Conservation (phyloP, 2,888 invertebrate genomes). For the Agrilus mali region DNA sequence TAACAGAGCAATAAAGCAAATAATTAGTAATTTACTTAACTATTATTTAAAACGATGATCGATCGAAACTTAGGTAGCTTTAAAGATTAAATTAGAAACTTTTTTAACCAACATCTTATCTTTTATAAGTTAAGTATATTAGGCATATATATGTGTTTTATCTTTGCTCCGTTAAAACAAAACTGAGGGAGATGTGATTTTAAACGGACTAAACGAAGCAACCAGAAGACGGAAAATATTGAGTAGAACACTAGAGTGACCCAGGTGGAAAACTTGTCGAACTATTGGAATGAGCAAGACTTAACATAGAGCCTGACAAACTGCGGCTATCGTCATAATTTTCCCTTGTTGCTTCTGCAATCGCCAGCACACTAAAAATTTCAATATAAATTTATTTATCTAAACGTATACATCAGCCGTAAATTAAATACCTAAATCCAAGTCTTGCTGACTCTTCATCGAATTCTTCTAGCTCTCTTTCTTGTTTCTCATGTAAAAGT, state of each 20-base stretch:
- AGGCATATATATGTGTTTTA: too few relatives aligned
- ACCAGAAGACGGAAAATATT: background rate
- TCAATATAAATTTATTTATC: background rate
- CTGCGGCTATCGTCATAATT: constrained; percentile 85
- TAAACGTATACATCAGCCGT: background rate
- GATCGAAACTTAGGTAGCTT: too few relatives aligned
- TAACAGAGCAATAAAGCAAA: too few relatives aligned
- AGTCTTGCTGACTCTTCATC: constrained; percentile 88
- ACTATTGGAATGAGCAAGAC: constrained; percentile 90
- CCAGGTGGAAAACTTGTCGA: constrained; percentile 80
- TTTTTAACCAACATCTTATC: too few relatives aligned
- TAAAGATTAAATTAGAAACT: too few relatives aligned
- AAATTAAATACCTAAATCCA: constrained; percentile 69
- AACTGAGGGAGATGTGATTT: too few relatives aligned
- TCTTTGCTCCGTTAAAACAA: too few relatives aligned
- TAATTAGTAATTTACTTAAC: too few relatives aligned
- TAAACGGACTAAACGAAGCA: too few relatives aligned
- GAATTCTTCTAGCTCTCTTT: constrained; percentile 82
- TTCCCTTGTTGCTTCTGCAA: constrained; percentile 83
- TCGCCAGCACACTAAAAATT: constrained; percentile 68
- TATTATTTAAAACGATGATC: too few relatives aligned
- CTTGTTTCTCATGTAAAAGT: constrained; percentile 79
- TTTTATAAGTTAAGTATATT: too few relatives aligned
- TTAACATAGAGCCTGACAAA: constrained; percentile 87
- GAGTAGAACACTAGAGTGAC: constrained; percentile 10